Evolutionary conservation across 2,797 vertebrate genomes (phyloP).

Genomic region (Pygocentrus nattereri): DNA sequence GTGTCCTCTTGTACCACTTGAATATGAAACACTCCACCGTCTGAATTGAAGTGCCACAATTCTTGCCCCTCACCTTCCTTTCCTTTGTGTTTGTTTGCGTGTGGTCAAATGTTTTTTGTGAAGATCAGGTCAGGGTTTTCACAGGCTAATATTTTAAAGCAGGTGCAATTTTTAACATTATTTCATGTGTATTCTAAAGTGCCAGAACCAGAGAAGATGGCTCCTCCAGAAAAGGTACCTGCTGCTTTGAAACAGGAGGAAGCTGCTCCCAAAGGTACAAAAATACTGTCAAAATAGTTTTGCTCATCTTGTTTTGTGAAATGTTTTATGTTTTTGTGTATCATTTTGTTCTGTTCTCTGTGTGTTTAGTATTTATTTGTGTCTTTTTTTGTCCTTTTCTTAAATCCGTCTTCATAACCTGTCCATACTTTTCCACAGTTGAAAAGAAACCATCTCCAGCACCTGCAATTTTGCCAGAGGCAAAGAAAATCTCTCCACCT

Average conservation of each 20-base stretch:
- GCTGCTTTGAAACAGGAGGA: slow-evolving; percentile 73
- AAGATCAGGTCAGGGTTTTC: background rate
- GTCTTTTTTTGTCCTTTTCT: background rate
- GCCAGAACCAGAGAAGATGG: slow-evolving; percentile 77
- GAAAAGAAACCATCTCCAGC: slow-evolving; percentile 60
- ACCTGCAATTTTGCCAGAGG: slow-evolving; percentile 21
- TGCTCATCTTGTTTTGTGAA: slow-evolving; percentile 27
- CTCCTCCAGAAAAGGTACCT: slow-evolving; percentile 71
- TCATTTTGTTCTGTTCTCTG: background rate
- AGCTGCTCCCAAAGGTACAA: slow-evolving; percentile 72
- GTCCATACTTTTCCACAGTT: slow-evolving; percentile 60
- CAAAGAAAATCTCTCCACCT: slow-evolving; percentile 38
- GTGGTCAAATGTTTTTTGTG: background rate
- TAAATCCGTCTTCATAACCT: slow-evolving; percentile 24
- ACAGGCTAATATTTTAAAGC: background rate
- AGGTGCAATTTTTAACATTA: slow-evolving; percentile 28
- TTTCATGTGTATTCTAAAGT: slow-evolving; percentile 69
- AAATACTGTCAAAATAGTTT: slow-evolving; percentile 17
- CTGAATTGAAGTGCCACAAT: background rate
- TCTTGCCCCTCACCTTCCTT: background rate
- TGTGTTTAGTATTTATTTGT: slow-evolving; percentile 17
- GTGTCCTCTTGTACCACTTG: background rate
- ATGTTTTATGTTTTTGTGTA: slow-evolving; percentile 41
- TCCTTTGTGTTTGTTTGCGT: background rate
- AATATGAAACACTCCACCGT: background rate